Evolutionary conservation across 2,888 invertebrate species (phyloP), one percentile per base, ranked within the genome.

Genomic region (Acheta domesticus): DNA sequence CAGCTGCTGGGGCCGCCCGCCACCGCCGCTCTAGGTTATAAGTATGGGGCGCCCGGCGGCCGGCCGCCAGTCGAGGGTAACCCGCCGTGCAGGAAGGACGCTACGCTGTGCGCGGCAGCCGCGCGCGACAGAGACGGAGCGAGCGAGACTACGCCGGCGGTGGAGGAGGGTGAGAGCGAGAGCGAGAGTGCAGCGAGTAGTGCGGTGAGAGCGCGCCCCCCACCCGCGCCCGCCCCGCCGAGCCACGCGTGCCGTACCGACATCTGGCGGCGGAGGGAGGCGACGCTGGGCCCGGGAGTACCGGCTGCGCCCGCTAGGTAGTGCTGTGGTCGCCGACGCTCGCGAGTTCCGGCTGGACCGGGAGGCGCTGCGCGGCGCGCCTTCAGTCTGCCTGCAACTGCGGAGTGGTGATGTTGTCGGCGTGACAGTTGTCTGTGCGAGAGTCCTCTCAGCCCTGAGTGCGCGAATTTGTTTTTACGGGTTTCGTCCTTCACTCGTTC

Each of bases 11-110:
- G 84, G 84, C 84, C 83, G 84, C n/a, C 83, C 82, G 83, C 83
- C 82, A 50, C 49, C 83, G 83, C 82, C 84, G 84, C 85, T 85
- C 87, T 86, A 86, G 85, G 88, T 87, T 88, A 88, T 88, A 89
- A 88, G 88, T 88, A 88, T 87, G 79, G 81, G 77, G 73, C 49
- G 21, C 21, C n/a, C 76, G 79, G 75, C 81, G 75, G 77, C 80
- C 74, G 80, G 77, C 81, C 73, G 75, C 77, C 79, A 80, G 78
- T 75, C 79, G 78, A 74, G 62, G 78, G 48, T 62, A 48, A 78
- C 78, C 76, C 80, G 76, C 80, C 74, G 49, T 48, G 12, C 78
- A 49, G 36, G 74, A 62, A 62, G 62, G 62, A 62, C 62, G 62
- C n/a, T 14, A 14, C n/a, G 62, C 12, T n/a, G 62, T 19, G 16